Evolutionary conservation across 1,140 invertebrate genomes (phyloP), one percentile per base, ranked within the genome.

Genomic region (Philopotamus ludificatus): DNA sequence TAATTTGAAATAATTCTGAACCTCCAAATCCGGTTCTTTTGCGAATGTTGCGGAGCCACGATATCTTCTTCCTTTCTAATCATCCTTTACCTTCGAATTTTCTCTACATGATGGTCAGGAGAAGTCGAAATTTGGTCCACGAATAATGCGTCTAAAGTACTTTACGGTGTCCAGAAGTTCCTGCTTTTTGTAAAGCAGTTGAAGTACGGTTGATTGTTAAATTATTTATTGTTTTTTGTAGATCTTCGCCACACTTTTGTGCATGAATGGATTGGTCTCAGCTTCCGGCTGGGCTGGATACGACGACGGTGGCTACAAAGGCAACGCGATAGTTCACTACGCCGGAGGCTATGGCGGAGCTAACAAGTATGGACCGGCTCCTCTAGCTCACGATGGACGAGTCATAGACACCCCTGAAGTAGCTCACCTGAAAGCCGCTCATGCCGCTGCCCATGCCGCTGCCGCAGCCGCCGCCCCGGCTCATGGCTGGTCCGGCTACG

Each of bases 321-420:
- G 65, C 10, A 25, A 25, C 39, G 41, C 4, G 28, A 1, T 44
- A 8, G 50, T 15, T 28, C 42, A 41, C 50, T 34, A 21, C 16
- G 12, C n/a, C 16, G 23, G 53, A 10, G 20, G 34, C 18, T 39
- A 41, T 39, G 49, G 1, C 10, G 47, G 47, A 47, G 15, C 18
- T 23, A 10, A 57, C 50, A 57, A 55, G 16, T 73, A 73, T 59
- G 65, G 65, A 51, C 49, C 53, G 1, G 74, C 73, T 16, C 76
- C 77, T 51, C 25, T 68, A n/a, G 67, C 60, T 44, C 22, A 45
- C 49, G 67, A 68, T 50, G 77, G 77, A 2, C 77, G 76, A 65
- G 76, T 79, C 18, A 74, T 77, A 42, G 78, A 79, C 55, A 79
- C 78, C 47, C 77, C 78, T 44, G 78, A 80, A 68, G 78, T 79